phyloP scores from a whole-genome alignment of 2,888 invertebrate species.

The Patella pellucida region DNA sequence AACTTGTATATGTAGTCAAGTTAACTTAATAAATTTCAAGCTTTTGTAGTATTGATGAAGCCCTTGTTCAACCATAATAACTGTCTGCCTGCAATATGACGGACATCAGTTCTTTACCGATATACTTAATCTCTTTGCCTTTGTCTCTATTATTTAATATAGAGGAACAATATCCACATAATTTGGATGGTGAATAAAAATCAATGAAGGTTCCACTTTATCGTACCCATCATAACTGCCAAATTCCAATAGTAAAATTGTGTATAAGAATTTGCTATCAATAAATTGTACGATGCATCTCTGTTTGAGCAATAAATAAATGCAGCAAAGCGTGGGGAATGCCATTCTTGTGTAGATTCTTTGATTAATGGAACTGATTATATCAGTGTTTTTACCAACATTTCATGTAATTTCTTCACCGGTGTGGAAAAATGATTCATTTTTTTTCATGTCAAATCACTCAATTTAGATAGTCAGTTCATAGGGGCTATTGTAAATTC shows the following conservation, averaged over 20 bases:
- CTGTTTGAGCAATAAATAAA: conserved; percentile 9
- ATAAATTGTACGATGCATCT: conserved; percentile 2
- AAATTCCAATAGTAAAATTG: background rate
- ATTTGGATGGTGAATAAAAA: background rate
- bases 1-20: too few species aligned
- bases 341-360: conserved; percentile 12
- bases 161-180: conserved; percentile 3
- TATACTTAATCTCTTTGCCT: conserved; percentile 9
- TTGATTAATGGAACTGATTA: conserved; percentile 9
- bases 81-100: too few species aligned
- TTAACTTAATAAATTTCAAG: too few species aligned
- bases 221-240: background rate
- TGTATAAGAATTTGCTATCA: conserved; percentile 3
- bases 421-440: conserved; percentile 7
- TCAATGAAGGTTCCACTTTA: background rate
- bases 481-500: conserved; percentile 2
- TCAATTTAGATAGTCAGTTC: conserved; percentile 4
- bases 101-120: background rate
- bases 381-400: conserved; percentile 11
- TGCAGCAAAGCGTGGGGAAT: conserved; percentile 8
- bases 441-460: conserved; percentile 1
- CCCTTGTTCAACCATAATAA: too few species aligned
- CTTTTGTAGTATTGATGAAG: too few species aligned
- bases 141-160: conserved; percentile 7
- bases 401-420: conserved; percentile 10